Base-by-base conservation (phyloP, 2,797 vertebrate species). In the Cyclopterus lumpus region DNA sequence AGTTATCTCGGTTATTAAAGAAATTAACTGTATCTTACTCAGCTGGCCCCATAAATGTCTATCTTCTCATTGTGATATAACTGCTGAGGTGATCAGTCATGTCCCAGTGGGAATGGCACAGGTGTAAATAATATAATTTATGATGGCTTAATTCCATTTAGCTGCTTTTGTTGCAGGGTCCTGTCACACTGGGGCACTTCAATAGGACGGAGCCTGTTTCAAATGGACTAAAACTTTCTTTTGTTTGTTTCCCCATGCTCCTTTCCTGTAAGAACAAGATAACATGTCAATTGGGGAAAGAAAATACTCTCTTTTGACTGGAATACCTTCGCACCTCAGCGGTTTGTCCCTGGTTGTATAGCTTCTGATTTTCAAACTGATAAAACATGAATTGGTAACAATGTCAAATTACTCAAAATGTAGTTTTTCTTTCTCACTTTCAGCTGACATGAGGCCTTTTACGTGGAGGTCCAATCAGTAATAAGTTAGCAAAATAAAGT, bases 301-400 rank as follows among this genome's bases (percentile, higher is more conserved):
- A 9, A 8, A 9, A 59, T 16, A 0, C 40, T 58, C 53, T 55
- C 11, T 11, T 22, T 26, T n/a, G 3, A 63, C 42, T 63, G 26
- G 26, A 20, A 34, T 28, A 22, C n/a, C 46, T 64, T 26, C 6
- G 12, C 24, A 55, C 24, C 38, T 32, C 1, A 55, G 24, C 36
- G 42, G 49, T 30, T 44, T 55, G 36, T 67, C 51, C 22, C 36
- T 9, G 18, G 51, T 55, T 9, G 10, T n/a, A n/a, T n/a, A n/a
- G 18, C 36, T 42, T 57, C 0, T 68, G 51, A 68, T 44, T 57
- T 32, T 57, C 38, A 58, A 58, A 68, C 53, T 22, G 40, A n/a
- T 46, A 32, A 30, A 49, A 46, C 14, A 12, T 24, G 30, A 49
- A 32, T 32, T 16, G 12, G 34, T 32, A 58, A 32, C 12, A n/a